phyloP scores from a whole-genome alignment of 2,888 invertebrate genomes.

The Sphecodes monilicornis region DNA sequence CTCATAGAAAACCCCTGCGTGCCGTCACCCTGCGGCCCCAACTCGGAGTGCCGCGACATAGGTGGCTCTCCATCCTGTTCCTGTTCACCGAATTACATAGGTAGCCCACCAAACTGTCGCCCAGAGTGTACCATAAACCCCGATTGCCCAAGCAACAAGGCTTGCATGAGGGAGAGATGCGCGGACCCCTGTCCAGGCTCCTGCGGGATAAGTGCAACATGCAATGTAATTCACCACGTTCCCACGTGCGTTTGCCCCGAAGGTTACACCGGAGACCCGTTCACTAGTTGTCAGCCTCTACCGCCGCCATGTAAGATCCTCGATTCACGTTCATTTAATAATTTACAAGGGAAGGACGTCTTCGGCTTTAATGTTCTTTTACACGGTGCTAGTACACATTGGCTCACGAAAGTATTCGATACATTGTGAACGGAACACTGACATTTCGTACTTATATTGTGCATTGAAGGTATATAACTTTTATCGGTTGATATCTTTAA shows the following conservation, averaged over 20 bases:
- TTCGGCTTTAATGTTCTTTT: too few species aligned
- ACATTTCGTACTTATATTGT: too few species aligned
- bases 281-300: conserved; percentile 85
- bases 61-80: conserved; percentile 86
- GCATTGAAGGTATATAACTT: too few species aligned
- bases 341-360: too few species aligned
- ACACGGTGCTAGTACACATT: too few species aligned
- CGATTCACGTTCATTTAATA: not conserved
- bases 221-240: conserved; percentile 89
- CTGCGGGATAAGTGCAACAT: conserved; percentile 88
- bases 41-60: conserved; percentile 86
- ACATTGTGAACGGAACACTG: too few species aligned
- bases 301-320: conserved; percentile 77
- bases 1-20: conserved; percentile 86
- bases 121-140: conserved; percentile 90
- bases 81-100: conserved; percentile 84
- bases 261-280: conserved; percentile 91
- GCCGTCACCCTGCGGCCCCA: conserved; percentile 87
- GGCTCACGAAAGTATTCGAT: too few species aligned
- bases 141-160: conserved; percentile 90
- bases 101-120: conserved; percentile 88
- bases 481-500: too few species aligned
- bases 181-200: conserved; percentile 92
- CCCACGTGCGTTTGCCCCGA: conserved; percentile 91
- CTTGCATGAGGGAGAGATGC: conserved; percentile 92